Evolutionary conservation across 2,113 vertebrate species (phyloP), one percentile per base, ranked within the genome.

Genomic region (Xiphophorus maculatus): DNA sequence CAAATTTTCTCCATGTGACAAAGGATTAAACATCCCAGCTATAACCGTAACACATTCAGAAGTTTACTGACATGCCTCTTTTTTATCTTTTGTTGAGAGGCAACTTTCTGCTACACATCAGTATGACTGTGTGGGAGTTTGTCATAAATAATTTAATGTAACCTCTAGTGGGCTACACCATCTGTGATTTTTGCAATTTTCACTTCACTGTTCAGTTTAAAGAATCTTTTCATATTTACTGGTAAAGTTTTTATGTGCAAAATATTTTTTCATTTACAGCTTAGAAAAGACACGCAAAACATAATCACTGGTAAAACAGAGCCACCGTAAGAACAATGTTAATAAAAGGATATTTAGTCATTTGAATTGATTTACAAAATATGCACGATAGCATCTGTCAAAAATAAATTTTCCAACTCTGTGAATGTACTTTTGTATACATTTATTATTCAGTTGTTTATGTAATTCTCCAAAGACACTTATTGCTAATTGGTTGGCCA

Each of bases 141-240:
- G 37, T 67, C 37, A 67, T 67, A 67, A 69, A 69, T 51, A 51
- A 69, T 69, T 69, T 12, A 48, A 69, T 69, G 28, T 29, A 48
- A 22, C 40, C 28, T n/a, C 35, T 28, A 6, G 65, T 27, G 35
- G 25, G 14, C 37, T 14, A 67, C 37, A 44, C 65, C 65, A 67
- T 67, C 65, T 67, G 65, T 28, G 65, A 42, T 40, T 14, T 66
- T 27, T 42, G n/a, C 40, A 14, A n/a, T 66, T 33, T 66, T 37
- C 15, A 27, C 28, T 69, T n/a, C 40, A 4, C 28, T 27, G 28
- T 27, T 51, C 28, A 12, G 19, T 22, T 15, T 51, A 30, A 22
- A 30, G 17, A 17, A 2, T 25, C 1, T 69, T 48, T 19, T 44
- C 9, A 5, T 48, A 13, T 22, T 30, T 51, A 51, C 51, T 14